Conservation (phyloP, 2,888 invertebrate genomes). For the Andrena flavipes region DNA sequence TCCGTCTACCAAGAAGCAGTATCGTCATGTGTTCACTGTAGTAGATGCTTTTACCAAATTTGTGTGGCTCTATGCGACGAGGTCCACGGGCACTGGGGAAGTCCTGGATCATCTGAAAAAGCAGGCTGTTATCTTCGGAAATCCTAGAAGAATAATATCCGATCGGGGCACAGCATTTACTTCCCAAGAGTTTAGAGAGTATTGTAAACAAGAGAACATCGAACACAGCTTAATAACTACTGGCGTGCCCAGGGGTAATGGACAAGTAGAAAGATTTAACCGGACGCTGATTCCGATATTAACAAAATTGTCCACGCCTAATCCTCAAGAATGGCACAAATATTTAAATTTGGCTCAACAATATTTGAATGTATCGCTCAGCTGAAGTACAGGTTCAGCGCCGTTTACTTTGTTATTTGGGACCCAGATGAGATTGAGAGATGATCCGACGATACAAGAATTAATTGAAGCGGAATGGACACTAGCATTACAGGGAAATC, state of each 20-base stretch:
- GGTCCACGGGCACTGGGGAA: background rate
- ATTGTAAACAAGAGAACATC: constrained; percentile 39
- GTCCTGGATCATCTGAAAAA: constrained; percentile 12
- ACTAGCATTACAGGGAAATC: constrained; percentile 45
- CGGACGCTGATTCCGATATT: constrained; percentile 41
- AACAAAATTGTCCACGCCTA: constrained; percentile 49
- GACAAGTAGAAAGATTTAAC: background rate
- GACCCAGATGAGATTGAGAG: constrained; percentile 21
- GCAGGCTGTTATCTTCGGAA: constrained; percentile 43
- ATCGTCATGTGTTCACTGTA: background rate
- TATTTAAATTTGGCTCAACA: constrained; percentile 60
- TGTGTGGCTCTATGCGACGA: constrained; percentile 29
- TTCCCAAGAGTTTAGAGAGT: constrained; percentile 36
- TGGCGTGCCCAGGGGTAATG: constrained; percentile 1
- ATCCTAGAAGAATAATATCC: constrained; percentile 40
- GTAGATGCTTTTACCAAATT: constrained; percentile 1
- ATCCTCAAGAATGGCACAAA: constrained; percentile 31
- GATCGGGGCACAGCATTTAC: constrained; percentile 54
- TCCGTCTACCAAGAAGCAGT: background rate
- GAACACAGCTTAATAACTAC: constrained; percentile 40
- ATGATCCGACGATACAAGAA: background rate
- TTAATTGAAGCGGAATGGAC: background rate
- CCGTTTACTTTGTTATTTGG: constrained; percentile 47
- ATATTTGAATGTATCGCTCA: background rate
- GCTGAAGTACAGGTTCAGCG: constrained; percentile 57